phyloP scores from a whole-genome alignment of 2,888 invertebrate genomes.

The Plebejus anna region DNA sequence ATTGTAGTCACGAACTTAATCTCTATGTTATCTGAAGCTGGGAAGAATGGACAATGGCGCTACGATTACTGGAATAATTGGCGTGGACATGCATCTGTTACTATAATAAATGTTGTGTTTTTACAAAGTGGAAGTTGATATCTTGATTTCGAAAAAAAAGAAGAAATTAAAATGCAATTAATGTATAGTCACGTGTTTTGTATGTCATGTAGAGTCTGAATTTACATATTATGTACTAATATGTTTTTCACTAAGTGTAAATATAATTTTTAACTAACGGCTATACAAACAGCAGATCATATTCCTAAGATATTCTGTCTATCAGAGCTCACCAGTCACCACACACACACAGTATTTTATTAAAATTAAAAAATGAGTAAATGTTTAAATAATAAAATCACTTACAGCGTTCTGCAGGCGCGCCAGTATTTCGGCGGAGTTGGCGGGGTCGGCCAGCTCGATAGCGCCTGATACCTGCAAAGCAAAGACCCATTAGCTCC shows the following conservation, averaged over 20 bases:
- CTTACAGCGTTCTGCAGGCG: constrained; percentile 66
- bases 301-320: no score
- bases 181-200: no score
- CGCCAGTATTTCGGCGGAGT: constrained; percentile 60
- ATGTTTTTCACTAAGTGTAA: no score
- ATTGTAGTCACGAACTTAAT: constrained; percentile 7
- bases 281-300: no score
- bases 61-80: neutral
- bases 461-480: constrained; percentile 70
- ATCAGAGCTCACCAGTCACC: no score
- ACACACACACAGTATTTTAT: no score
- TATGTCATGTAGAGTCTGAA: no score
- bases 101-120: neutral
- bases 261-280: no score
- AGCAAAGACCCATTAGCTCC: constrained; percentile 45
- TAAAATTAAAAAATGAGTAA: no score
- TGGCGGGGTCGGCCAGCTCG: constrained; percentile 64
- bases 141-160: neutral
- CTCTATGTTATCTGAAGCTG: neutral
- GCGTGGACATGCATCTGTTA: neutral
- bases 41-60: neutral
- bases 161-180: neutral
- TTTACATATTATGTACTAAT: no score
- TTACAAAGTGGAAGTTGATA: neutral
- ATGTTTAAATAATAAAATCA: constrained; percentile 32